phyloP scores from a whole-genome alignment of 2,888 invertebrate genomes.

The Holacanthella duospinosa region DNA sequence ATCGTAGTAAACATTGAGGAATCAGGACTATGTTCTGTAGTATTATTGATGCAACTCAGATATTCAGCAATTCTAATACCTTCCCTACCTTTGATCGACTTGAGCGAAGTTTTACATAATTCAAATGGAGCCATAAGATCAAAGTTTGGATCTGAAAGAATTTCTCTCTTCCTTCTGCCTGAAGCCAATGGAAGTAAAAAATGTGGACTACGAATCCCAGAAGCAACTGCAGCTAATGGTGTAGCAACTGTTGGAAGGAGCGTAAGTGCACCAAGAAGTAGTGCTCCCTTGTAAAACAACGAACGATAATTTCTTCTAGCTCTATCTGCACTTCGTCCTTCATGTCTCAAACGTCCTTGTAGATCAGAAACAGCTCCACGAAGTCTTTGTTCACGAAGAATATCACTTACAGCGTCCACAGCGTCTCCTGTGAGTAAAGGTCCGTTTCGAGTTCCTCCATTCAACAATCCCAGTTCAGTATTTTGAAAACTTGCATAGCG shows the following conservation, averaged over 20 bases:
- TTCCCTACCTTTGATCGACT: not conserved
- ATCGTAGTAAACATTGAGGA: conserved; percentile 21
- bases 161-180: conserved; percentile 9
- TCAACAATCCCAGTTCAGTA: not conserved
- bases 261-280: conserved; percentile 34
- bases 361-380: conserved; percentile 28
- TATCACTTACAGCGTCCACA: conserved; percentile 21
- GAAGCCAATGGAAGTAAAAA: conserved; percentile 14
- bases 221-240: conserved; percentile 18
- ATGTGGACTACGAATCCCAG: conserved; percentile 10
- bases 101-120: not conserved
- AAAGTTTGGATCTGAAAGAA: not conserved
- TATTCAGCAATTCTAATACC: not conserved
- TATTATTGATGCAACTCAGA: not conserved
- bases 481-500: not conserved
- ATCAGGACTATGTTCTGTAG: not conserved
- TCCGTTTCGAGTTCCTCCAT: conserved; percentile 5
- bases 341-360: conserved; percentile 27
- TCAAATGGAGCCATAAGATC: not conserved
- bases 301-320: conserved; percentile 25
- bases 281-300: conserved; percentile 36
- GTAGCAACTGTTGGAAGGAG: conserved; percentile 24
- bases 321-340: conserved; percentile 22
- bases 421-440: conserved; percentile 14
- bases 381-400: conserved; percentile 33